Evolutionary conservation across 2,888 invertebrate genomes (phyloP), one percentile per base, ranked within the genome.

Genomic region (Cantharis lateralis): DNA sequence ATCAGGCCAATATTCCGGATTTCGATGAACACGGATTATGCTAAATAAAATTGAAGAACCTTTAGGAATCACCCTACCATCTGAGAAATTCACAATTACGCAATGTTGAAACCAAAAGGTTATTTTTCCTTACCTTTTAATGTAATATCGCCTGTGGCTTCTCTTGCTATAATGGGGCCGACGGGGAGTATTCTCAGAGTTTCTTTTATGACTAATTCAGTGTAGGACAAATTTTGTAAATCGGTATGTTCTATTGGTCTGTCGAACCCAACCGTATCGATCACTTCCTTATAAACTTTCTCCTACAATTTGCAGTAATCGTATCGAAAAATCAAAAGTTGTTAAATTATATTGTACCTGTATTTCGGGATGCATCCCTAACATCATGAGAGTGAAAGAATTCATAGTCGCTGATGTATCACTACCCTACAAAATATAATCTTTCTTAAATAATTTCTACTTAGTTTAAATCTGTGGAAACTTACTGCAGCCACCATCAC

Each of bases 371-470:
- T 84, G 79, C 78, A 84, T 82, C 11, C 83, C 83, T 11, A 87
- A 72, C 72, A 85, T 73, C 5, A 82, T 80, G 15, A 85, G 79
- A 66, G 81, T 79, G 75, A 82, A 86, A 62, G 81, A 81, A 24
- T 81, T 75, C 5, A 83, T 81, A 10, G 84, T 75, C 7, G 84
- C 83, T 48, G 84, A 84, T 5, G 86, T 86, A 69, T 86, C 86
- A 63, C 81, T 82, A 1, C 84, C 84, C 84, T 84, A 28, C 63
- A 18, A 63, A 63, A 16, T 3, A 10, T 2, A 15, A 10, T 1
- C 15, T 0, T 10, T 11, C 4, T 64, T 64, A 11, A n/a, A 18
- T 13, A 20, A 13, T 18, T 1, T 18, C 10, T 13, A n/a, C 11
- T n/a, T n/a, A 24, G 9, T 24, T 24, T 24, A 24, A 24, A 24